Evolutionary conservation across 2,113 vertebrate species (phyloP).

Genomic region (Hipposideros armiger): DNA sequence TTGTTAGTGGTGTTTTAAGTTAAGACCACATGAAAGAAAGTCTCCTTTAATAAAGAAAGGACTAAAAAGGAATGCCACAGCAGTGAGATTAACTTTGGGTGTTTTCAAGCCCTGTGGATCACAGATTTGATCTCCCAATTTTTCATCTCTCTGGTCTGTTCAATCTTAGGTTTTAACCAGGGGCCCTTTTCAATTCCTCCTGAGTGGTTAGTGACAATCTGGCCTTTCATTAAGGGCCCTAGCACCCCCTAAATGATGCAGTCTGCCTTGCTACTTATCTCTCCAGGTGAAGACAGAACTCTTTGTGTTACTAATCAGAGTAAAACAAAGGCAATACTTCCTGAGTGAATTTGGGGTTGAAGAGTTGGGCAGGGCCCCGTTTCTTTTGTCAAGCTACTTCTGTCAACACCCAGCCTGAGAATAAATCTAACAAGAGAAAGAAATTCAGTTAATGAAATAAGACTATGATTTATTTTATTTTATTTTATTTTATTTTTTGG

Average conservation of each 20-base stretch:
- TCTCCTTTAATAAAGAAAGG: conserved; percentile 58
- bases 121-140: conserved; percentile 30
- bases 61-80: not conserved
- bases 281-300: not conserved
- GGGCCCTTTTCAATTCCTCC: not conserved
- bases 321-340: not conserved
- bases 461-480: not conserved
- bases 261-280: not conserved
- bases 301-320: not conserved
- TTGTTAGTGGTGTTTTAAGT: not conserved
- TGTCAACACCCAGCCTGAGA: not conserved
- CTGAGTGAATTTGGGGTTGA: not conserved
- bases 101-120: conserved; percentile 13
- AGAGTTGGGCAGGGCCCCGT: not conserved
- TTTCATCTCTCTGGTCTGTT: conserved; percentile 55
- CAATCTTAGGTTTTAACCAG: conserved; percentile 10
- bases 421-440: not conserved
- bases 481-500: not conserved
- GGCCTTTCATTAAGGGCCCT: not conserved
- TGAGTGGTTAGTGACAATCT: not conserved
- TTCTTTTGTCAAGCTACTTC: not conserved
- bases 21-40: conserved; percentile 53
- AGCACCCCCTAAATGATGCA: not conserved
- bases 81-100: conserved; percentile 50
- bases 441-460: not conserved